Conservation (phyloP, 2,888 invertebrate genomes). For the Scaptomyza tumidula region DNA sequence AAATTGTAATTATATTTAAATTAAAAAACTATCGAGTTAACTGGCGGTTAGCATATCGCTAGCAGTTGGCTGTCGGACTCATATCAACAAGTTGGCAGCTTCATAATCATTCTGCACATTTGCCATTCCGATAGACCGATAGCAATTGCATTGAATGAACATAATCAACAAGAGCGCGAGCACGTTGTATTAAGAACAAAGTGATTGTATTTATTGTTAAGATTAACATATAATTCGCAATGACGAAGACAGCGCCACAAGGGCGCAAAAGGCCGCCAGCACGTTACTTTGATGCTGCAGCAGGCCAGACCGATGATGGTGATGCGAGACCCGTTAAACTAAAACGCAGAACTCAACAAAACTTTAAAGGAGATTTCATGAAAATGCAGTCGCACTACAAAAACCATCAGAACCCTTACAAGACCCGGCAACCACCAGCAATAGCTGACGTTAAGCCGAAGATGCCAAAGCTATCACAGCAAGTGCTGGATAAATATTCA, state of each 20-base stretch:
- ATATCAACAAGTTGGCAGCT: slow-evolving; percentile 24
- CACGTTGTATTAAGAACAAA: slow-evolving; percentile 39
- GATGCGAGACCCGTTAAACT: slow-evolving; percentile 65
- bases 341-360: slow-evolving; percentile 61
- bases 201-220: slow-evolving; percentile 19
- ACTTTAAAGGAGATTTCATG: slow-evolving; percentile 77
- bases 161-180: slow-evolving; percentile 8
- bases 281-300: slow-evolving; percentile 64
- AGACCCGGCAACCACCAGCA: neutral
- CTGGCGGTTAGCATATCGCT: neutral
- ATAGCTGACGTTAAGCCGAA: slow-evolving; percentile 18
- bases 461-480: slow-evolving; percentile 65
- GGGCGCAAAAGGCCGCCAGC: slow-evolving; percentile 46
- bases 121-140: slow-evolving; percentile 1
- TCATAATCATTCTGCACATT: neutral
- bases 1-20: slow-evolving; percentile 49
- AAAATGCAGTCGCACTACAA: slow-evolving; percentile 58
- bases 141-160: neutral
- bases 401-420: neutral
- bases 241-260: slow-evolving; percentile 50
- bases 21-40: slow-evolving; percentile 18
- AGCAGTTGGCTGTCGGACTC: neutral
- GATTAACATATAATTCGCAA: slow-evolving; percentile 1
- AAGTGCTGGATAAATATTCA: slow-evolving; percentile 85
- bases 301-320: slow-evolving; percentile 45